These are phyloP conservation scores for Drosophila lacteicornis DNA, from an alignment of 1,140 invertebrate species.

Conservation along the genomic window DNA sequence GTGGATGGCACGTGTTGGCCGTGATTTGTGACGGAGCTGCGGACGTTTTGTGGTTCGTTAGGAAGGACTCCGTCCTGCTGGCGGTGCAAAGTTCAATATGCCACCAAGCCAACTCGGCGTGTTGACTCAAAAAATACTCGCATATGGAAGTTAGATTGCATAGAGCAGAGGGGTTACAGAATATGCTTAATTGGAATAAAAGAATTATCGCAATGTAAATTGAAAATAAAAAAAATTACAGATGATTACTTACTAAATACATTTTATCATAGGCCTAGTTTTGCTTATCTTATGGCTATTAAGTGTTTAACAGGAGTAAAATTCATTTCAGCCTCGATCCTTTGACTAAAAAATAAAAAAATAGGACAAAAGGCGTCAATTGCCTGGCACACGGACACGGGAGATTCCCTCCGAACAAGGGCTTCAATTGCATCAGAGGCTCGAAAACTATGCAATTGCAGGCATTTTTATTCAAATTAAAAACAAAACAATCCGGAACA, in stretches of 20 bases:
- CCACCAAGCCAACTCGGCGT: slow-evolving; percentile 43
- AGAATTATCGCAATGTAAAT: not conserved
- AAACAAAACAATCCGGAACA: slow-evolving; percentile 36
- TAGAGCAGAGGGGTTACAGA: not conserved
- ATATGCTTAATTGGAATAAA: slow-evolving; percentile 1
- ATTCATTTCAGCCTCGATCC: not conserved
- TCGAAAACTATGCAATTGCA: slow-evolving; percentile 53
- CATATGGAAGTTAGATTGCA: slow-evolving; percentile 26
- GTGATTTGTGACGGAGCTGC: slow-evolving; percentile 57
- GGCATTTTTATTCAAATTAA: slow-evolving; percentile 66
- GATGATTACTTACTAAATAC: too few relatives aligned
- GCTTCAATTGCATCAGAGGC: slow-evolving; percentile 45
- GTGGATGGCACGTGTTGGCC: slow-evolving; percentile 58
- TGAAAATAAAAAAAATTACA: not conserved
- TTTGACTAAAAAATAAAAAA: not conserved
- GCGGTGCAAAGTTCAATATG: slow-evolving; percentile 71
- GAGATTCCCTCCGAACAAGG: slow-evolving; percentile 29
- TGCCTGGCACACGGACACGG: slow-evolving; percentile 28
- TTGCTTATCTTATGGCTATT: too few relatives aligned
- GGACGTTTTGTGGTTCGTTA: slow-evolving; percentile 73
- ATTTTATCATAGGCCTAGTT: too few relatives aligned
- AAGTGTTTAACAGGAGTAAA: not conserved
- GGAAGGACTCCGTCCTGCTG: slow-evolving; percentile 18
- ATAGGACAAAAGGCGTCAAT: slow-evolving; percentile 15
- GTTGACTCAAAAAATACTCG: slow-evolving; percentile 64